Base-by-base conservation (phyloP, 2,797 vertebrate genomes). In the Enoplosus armatus region DNA sequence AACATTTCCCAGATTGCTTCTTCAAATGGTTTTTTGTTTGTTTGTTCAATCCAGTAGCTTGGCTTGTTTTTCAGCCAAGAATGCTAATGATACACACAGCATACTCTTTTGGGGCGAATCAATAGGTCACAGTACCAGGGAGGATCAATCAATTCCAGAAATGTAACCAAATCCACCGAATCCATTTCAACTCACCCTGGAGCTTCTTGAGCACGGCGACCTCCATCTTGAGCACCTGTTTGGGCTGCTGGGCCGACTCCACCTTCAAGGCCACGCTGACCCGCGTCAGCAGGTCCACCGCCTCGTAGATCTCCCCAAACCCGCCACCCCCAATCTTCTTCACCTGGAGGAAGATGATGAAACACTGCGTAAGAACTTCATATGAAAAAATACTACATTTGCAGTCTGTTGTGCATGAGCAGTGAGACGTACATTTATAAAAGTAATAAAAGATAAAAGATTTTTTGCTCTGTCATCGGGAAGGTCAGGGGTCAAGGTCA, bases 141-240 rank as follows among this genome's bases (percentile, higher is more conserved):
- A 29, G 22, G 33, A 77, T 79, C 56, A 2, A 87, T 87, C 53
- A 7, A 20, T 74, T 69, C 56, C 58, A 75, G 58, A 79, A 68
- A 72, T 41, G 87, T 80, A 92, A 88, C 74, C 33, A 29, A 79
- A 86, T 11, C 79, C 68, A 43, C 18, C 3, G 71, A 55, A 48
- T 78, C 82, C 89, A 86, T 87, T 79, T 86, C 6, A 35, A 83
- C 95, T 95, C 95, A 98, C 98, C 98, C 96, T 99, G 98, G 55
- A 99, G 94, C 93, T 99, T 99, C 95, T 99, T 99, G 76, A 99
- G 94, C 80, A 99, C 98, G 18, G 98, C 98, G 64, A 99, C 98
- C 94, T 99, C 98, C 98, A 99, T 99, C 94, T 99, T 99, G 76
- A 99, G 94, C 80, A 99, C 98, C 94, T 99, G 98, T 90, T 99